Evolutionary conservation across 2,888 invertebrate genomes (phyloP), one percentile per base, ranked within the genome.

Genomic region (Galerucella nymphaeae): DNA sequence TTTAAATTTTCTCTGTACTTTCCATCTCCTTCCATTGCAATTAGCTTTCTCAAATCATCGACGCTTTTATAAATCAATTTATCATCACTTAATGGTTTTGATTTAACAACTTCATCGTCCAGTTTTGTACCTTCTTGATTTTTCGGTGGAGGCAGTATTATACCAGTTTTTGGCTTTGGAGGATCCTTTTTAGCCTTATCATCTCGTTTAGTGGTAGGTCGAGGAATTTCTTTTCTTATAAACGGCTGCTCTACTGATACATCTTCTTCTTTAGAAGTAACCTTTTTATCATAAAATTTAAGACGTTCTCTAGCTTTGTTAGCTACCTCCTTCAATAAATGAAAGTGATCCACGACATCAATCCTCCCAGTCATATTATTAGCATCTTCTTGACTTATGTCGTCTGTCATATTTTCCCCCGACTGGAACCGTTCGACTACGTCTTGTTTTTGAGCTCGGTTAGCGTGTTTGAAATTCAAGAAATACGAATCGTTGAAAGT

Each of bases 151-250:
- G 72, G 72, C 9, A 72, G 20, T 42, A 61, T 68, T 10, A 72
- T 20, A 50, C 53, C 42, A 18, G 20, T 41, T n/a, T 59, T 68
- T 16, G 48, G 18, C 63, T 57, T 68, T 14, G 72, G 61, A 23
- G 38, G 64, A 8, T 72, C 72, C 42, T 55, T 69, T 20, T 72
- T 72, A 1, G 48, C 20, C 11, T 53, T 72, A 10, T 55, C 53
- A 57, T 64, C 55, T 10, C 59, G 64, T 6, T 48, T 57, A n/a
- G 59, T 64, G 14, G 9, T 55, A 3, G 59, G 57, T 18, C 63
- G 64, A 45, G 72, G 72, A 9, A 30, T 57, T 14, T 72, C 65
- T 66, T 69, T 68, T 20, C 68, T 64, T 3, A 72, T 72, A 38
- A 59, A 23, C 30, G 66, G 66, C 45, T 61, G 55, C 9, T 66